Base-by-base conservation (phyloP, 2,888 invertebrate genomes). In the Notodonta dromedarius region DNA sequence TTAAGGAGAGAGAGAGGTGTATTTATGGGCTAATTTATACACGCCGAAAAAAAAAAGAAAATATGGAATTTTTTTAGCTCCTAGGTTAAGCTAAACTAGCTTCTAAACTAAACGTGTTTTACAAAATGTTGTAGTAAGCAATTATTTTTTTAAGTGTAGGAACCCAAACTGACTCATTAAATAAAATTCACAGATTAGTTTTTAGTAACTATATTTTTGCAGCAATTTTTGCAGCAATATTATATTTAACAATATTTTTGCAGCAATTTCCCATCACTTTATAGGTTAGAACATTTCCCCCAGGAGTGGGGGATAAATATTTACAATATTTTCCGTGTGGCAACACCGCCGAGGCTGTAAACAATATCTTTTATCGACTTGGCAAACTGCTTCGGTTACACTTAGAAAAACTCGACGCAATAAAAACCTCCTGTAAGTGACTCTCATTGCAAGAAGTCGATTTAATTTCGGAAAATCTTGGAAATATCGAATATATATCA, bases 341-440 rank as follows among this genome's bases (percentile, higher is more conserved):
- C 81, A 86, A 85, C 87, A 84, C 78, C 70, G 80, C 62, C 66
- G 59, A 69, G 58, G 77, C 71, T 78, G 86, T 80, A 88, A 90
- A 90, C 88, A 88, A 78, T 73, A 79, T 85, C 88, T 90, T 88
- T 89, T 91, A 91, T 90, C 90, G 87, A 86, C 80, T 79, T 68
- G 67, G 83, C 83, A 86, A 89, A 88, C 88, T 80, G 84, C 85
- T 82, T 88, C 78, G 74, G 79, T 89, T 85, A 85, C 87, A 86
- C 82, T 87, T 88, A 84, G 75, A 74, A 70, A 82, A 84, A 82
- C 77, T 79, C 66, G 63, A 57, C 44, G 60, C 63, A 69, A 69
- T 71, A 74, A 76, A 74, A 35, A 74, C 61, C 62, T 56, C 48
- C 40, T 57, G 50, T 61, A 66, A 57, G 62, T 63, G 60, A 56